These are phyloP conservation scores for Plutomurus gul DNA, from an alignment of 1,140 invertebrate genomes.

Conservation along the genomic window DNA sequence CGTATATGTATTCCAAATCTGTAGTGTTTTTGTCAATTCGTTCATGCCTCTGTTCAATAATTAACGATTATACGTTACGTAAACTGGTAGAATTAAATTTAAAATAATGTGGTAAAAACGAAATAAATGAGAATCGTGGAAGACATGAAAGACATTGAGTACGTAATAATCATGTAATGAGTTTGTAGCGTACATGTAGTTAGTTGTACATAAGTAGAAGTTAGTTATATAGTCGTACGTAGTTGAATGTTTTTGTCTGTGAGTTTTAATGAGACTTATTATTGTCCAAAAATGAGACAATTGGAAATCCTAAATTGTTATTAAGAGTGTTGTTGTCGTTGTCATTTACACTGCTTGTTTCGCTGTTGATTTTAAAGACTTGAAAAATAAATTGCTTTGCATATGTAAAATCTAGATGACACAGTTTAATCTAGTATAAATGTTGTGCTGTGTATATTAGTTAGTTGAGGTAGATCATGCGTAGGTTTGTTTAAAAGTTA, in stretches of 20 bases:
- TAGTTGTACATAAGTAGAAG: no score
- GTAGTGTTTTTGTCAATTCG: background rate
- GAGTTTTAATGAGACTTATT: no score
- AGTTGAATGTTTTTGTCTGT: no score
- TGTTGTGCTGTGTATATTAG: background rate
- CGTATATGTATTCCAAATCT: constrained; percentile 14
- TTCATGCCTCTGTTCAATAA: background rate
- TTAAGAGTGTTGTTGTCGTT: background rate
- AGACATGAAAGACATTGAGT: background rate
- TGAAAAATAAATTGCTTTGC: no score
- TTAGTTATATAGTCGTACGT: no score
- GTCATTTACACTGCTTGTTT: background rate
- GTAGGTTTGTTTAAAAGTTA: no score
- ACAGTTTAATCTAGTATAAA: background rate
- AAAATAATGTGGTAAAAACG: background rate
- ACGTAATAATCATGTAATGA: background rate
- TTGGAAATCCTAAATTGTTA: background rate
- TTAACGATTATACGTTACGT: background rate
- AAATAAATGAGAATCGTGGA: background rate
- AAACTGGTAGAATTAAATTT: background rate
- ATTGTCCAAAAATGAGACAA: background rate
- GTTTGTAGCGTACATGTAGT: background rate
- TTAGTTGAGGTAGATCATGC: no score
- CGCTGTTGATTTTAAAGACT: background rate
- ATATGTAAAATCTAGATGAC: background rate